Percentiles rank a stretch among this genome's conserved stretches.
phyloP scores from a whole-genome alignment of 2,888 invertebrate species.

The Neoaliturus tenellus region DNA sequence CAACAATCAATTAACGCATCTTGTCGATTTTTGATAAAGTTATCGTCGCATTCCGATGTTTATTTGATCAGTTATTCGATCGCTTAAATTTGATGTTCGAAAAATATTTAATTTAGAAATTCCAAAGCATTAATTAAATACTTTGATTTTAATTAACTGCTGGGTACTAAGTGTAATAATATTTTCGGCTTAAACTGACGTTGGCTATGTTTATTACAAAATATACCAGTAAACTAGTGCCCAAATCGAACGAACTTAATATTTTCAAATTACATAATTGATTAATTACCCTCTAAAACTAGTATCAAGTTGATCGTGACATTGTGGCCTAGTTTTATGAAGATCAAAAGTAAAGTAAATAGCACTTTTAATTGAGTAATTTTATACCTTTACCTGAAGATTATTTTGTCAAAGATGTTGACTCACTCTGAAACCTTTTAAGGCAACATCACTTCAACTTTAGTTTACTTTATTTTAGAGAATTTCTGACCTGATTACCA shows the following conservation, averaged over 20 bases:
- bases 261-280: no score
- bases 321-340: background rate
- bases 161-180: no score
- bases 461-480: background rate
- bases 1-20: background rate
- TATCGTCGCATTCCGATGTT: background rate
- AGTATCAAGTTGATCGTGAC: background rate
- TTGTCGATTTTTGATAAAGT: background rate
- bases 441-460: background rate
- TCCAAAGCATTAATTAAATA: background rate
- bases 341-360: background rate
- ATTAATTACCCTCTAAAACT: no score
- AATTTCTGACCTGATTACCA: conserved; percentile 23
- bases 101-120: background rate
- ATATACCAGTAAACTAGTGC: no score
- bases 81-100: background rate
- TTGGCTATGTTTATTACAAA: no score
- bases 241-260: no score
- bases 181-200: no score
- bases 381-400: background rate
- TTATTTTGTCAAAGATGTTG: background rate
- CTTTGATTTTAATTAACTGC: no score
- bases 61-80: background rate
- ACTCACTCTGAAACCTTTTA: background rate
- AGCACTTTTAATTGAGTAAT: background rate